Evolutionary conservation across 2,888 invertebrate genomes (phyloP).

Genomic region (Ecdyonurus torrentis): DNA sequence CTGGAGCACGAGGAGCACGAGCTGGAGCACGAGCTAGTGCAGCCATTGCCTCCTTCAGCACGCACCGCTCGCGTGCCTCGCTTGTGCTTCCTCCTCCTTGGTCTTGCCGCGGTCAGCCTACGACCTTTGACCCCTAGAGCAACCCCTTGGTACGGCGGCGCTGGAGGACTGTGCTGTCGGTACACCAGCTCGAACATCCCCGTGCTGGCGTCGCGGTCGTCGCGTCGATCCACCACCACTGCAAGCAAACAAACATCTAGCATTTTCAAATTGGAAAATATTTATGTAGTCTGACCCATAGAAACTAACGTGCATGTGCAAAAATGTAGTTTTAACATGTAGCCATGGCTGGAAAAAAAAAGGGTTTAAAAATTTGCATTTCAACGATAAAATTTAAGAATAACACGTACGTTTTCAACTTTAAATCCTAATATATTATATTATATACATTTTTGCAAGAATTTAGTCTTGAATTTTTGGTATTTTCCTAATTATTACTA

Average conservation of each 20-base stretch:
- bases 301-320: too few relatives aligned
- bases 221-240: slow-evolving; percentile 63
- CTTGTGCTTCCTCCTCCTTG: neutral
- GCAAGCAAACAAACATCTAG: slow-evolving; percentile 23
- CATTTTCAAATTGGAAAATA: too few relatives aligned
- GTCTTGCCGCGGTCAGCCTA: neutral
- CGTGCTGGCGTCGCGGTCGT: slow-evolving; percentile 55
- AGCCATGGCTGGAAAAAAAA: too few relatives aligned
- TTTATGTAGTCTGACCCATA: too few relatives aligned
- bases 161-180: slow-evolving; percentile 56
- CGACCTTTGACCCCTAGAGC: slow-evolving; percentile 47
- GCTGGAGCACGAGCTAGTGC: neutral
- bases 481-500: too few relatives aligned
- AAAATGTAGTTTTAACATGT: too few relatives aligned
- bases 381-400: too few relatives aligned
- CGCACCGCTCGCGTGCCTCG: neutral
- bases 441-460: too few relatives aligned
- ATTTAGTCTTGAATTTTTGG: too few relatives aligned
- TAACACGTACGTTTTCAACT: too few relatives aligned
- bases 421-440: too few relatives aligned
- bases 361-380: too few relatives aligned
- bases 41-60: neutral
- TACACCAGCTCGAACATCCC: slow-evolving; percentile 68
- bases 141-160: slow-evolving; percentile 64
- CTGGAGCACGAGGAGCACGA: neutral